Base-by-base conservation (phyloP, 2,888 invertebrate species). In the Troides oblongomaculatus region DNA sequence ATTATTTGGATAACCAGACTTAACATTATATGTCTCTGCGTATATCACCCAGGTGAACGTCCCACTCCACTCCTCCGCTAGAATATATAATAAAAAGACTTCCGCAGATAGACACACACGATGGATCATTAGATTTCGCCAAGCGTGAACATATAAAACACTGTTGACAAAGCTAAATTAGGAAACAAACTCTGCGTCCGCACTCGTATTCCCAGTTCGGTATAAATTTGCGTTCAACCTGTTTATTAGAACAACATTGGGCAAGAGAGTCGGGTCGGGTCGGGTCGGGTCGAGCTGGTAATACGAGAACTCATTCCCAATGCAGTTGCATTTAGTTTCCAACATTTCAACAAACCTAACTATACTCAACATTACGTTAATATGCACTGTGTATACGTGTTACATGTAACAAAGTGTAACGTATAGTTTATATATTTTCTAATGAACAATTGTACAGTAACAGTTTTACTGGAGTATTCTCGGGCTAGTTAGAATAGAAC, bases 201-300 rank as follows among this genome's bases (percentile, higher is more conserved):
- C 68, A 77, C 73, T 74, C 62, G 43, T 58, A 46, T 25, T 58
- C 62, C 62, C 62, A 56, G 36, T 58, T 43, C 65, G 76, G 71
- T 77, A 79, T 81, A 82, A 81, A 83, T 86, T 85, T 84, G 78
- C 81, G 85, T 86, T 84, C 77, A 77, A 76, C 76, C 81, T 82
- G 82, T 82, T 81, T 82, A 80, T 83, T 82, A 79, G 77, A 80
- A 80, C 78, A 81, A 79, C 79, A 79, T 72, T 77, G 78, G 64
- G 76, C 79, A 75, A 78, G 79, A 76, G 76, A 76, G 30, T 5
- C 46, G 14, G 12, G 43, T 43, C 43, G 43, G 43, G 43, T 43
- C 43, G 43, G 43, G 43, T 46, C 46, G 46, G 46, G 75, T 77
- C 74, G 74, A 74, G 75, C 75, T 75, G 71, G 72, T 77, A 60